Conservation (phyloP, 2,888 invertebrate species). For the Eupithecia tripunctaria region DNA sequence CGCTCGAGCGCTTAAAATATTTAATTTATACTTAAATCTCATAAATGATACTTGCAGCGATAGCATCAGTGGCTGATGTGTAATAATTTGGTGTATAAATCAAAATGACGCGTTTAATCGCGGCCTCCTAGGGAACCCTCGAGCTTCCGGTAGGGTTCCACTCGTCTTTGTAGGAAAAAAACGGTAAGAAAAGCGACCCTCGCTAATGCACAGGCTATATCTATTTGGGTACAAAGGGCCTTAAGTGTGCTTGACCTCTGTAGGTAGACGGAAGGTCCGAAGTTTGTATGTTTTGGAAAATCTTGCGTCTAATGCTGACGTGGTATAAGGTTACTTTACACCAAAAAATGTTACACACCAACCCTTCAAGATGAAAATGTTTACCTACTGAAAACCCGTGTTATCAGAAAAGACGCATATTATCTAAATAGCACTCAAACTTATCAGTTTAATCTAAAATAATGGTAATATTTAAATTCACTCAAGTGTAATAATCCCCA, state of each 20-base stretch:
- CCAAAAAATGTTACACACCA: constrained; percentile 39
- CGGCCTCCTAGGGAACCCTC: constrained; percentile 60
- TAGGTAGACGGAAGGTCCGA: constrained; percentile 55
- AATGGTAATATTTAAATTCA: not conserved
- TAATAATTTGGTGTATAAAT: constrained; percentile 77
- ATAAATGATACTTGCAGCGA: constrained; percentile 46
- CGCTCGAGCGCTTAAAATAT: constrained; percentile 50
- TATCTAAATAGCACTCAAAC: not conserved
- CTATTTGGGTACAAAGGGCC: constrained; percentile 75
- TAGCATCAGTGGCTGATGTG: constrained; percentile 44
- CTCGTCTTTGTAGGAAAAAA: constrained; percentile 62
- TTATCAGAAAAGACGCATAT: not conserved
- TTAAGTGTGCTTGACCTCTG: constrained; percentile 74
- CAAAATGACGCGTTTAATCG: constrained; percentile 80
- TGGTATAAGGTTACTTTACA: constrained; percentile 51
- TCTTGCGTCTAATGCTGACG: constrained; percentile 49
- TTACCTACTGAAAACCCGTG: not conserved
- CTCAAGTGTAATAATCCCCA: constrained; percentile 7
- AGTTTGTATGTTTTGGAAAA: constrained; percentile 57
- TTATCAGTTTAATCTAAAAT: not conserved
- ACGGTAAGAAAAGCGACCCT: constrained; percentile 71
- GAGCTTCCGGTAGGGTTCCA: constrained; percentile 61
- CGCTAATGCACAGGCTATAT: constrained; percentile 78
- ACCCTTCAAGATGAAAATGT: constrained; percentile 34
- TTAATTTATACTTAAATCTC: constrained; percentile 50